Evolutionary conservation across 2,888 invertebrate genomes (phyloP), one percentile per base, ranked within the genome.

Genomic region (Drosophila subquinaria): DNA sequence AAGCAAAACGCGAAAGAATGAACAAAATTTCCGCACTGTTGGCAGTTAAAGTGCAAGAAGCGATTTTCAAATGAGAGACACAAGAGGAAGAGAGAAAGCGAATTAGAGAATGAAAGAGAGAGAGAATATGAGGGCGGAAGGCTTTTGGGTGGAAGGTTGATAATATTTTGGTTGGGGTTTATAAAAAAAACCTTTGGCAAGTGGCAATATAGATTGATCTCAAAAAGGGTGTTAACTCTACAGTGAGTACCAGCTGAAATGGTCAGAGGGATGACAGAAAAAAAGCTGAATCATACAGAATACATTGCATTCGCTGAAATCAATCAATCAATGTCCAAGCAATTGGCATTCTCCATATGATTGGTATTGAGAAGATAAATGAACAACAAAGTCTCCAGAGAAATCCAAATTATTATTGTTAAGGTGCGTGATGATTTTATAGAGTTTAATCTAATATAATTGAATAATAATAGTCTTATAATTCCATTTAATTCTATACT

Each of bases 21-120:
- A 59, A 59, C 69, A 13, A 73, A 64, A 77, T 79, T 77, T 85
- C 73, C 79, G 81, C 81, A 70, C 75, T 74, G 84, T 64, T 83
- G 75, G 72, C 79, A 81, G 64, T 68, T 79, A 61, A 79, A 82
- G 81, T 84, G 76, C 73, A 76, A 73, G 70, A 70, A 76, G 56
- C 70, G 67, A 48, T 71, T 81, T 77, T 35, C 61, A 67, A 66
- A 51, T 43, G 48, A 40, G 38, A 35, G 40, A 51, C 42, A 57
- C 9, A n/a, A 47, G 3, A 4, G 15, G 10, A 6, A 53, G 15
- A 13, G n/a, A 30, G 20, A n/a, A 30, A 23, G 53, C n/a, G 30
- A 6, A 2, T 4, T 23, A 35, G 38, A 10, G 17, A 35, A 30
- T 13, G 15, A 20, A 36, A 27, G 33, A 11, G 10, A 11, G 10